Percentiles rank a stretch among this genome's conserved stretches.
phyloP scores from a whole-genome alignment of 2,797 vertebrate species.

The Cynodonichthys magdalenae region DNA sequence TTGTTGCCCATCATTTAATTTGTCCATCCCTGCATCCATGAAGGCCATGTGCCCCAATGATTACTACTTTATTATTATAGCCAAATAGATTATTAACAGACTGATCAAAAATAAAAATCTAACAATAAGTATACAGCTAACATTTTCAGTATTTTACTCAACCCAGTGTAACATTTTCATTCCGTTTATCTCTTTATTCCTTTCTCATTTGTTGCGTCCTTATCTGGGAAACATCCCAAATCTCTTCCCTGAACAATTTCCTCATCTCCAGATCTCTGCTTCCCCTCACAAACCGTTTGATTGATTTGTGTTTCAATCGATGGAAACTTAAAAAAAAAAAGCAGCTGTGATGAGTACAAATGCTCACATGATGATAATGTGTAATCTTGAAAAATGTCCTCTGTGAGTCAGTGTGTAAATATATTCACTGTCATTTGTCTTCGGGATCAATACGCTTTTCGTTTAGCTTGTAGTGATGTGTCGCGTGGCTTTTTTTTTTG shows the following conservation, averaged over 20 bases:
- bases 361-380: conserved; percentile 1
- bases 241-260: conserved; percentile 41
- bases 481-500: conserved; percentile 88
- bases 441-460: conserved; percentile 91
- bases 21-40: no score
- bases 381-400: not conserved
- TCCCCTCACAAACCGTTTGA: conserved; percentile 23
- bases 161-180: conserved; percentile 2
- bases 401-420: conserved; percentile 75
- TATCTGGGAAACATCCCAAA: conserved; percentile 36
- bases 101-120: not conserved
- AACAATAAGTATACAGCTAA: not conserved
- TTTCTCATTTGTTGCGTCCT: conserved; percentile 48
- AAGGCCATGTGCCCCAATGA: no score
- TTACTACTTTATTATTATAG: not conserved
- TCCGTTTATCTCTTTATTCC: conserved; percentile 46
- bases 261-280: conserved; percentile 43
- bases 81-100: not conserved
- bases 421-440: conserved; percentile 91
- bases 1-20: no score
- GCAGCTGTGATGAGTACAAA: no score
- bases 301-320: conserved; percentile 12
- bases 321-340: not conserved
- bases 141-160: conserved; percentile 11
- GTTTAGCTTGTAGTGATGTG: conserved; percentile 87